Evolutionary conservation across 2,797 vertebrate species (phyloP), one percentile per base, ranked within the genome.

Genomic region (Epinephelus awoara): DNA sequence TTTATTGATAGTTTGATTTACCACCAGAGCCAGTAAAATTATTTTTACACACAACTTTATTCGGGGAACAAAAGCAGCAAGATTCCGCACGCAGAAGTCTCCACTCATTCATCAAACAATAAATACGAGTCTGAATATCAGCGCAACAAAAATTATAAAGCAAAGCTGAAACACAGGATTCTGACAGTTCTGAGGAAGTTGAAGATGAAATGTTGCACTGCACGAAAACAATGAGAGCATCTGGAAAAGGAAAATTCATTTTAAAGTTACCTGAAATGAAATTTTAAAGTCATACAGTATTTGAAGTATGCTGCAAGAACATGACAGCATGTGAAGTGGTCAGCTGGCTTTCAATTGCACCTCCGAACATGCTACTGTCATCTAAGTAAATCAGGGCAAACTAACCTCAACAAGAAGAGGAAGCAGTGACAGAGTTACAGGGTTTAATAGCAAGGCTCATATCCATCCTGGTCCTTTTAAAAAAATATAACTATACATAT

Each of bases 1-100:
- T 87, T 85, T 83, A 83, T 77, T 83, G 29, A 67, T 19, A 50
- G 21, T 49, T 72, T 44, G 49, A 17, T 44, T 51, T 23, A 76
- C 52, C 42, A 79, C 18, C 58, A 77, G 50, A 67, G n/a, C 44
- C 3, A 50, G 29, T 68, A 66, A 77, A 72, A 67, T 63, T 5
- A 51, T 38, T 56, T 57, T 68, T 21, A 54, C 46, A 49, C 50
- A 59, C 42, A 66, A 63, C 10, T 15, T 64, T 67, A 47, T 49
- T 51, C 13, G 44, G 18, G 23, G 14, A 44, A 75, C 59, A 67
- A n/a, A 58, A 68, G 10, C 61, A 47, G 62, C 21, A 34, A 12
- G 27, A 23, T 34, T 64, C 15, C 70, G 14, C 10, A 58, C 47
- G 64, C 17, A 79, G 9, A 70, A 18, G 49, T 62, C 42, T 21